Base-by-base conservation (phyloP, 2,113 vertebrate genomes). In the Phocoena phocoena region DNA sequence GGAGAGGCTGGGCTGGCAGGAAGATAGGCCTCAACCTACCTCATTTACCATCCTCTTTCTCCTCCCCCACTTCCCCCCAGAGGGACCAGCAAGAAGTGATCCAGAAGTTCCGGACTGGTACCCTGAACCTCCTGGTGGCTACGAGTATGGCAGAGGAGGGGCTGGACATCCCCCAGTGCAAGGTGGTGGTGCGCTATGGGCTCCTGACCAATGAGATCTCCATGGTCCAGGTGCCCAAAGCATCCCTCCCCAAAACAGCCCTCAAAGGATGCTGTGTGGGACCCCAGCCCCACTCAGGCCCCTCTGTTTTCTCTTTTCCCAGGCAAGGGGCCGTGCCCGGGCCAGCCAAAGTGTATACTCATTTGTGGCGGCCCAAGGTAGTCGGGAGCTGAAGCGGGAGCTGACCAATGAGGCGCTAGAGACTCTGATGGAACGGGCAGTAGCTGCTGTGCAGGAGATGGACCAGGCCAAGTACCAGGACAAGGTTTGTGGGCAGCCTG, bases 121-220 rank as follows among this genome's bases (percentile, higher is more conserved):
- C 3, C 2, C 97, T 99, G 97, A 99, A 99, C 98, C 99, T 99
- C 79, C 98, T 99, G 77, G 98, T 99, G 97, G 99, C 99, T 76
- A 99, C 99, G 28, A 99, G 99, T 0, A 99, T 99, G 97, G 99
- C 98, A 0, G 99, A 99, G 95, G 99, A 99, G 96, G 99, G 99
- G 21, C 98, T 99, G 33, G 99, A 99, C 93, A 99, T 99, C 85
- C 99, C 99, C 0, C 98, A 99, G 70, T 99, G 99, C 89, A 99
- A 99, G 62, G 97, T 99, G 6, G 99, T 99, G 92, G 99, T 99
- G 31, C 99, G 99, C 93, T 99, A 99, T 0, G 99, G 99, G 25
- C 99, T 99, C 87, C 99, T 99, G 94, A 99, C 99, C 82, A 99
- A 99, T 0, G 99, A 99, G 98, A 99, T 99, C 0, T 99, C 99